phyloP scores from a whole-genome alignment of 2,797 vertebrate species.

The Bucorvus abyssinicus region DNA sequence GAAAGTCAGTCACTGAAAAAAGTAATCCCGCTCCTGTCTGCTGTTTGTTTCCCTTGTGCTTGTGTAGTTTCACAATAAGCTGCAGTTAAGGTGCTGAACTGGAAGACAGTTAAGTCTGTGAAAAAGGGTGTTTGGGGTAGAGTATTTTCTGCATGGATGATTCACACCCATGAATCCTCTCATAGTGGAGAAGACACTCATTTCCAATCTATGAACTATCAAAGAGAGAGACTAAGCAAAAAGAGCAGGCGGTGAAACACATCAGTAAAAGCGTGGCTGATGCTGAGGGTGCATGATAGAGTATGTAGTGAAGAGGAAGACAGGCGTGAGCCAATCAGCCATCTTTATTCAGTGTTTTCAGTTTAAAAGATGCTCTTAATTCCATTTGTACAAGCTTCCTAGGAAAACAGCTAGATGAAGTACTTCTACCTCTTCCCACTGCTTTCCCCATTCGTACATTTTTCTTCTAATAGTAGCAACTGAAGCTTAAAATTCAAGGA shows the following conservation, averaged over 20 bases:
- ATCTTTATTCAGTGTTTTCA: neutral
- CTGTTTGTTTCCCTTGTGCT: neutral
- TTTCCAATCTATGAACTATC: neutral
- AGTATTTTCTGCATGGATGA: neutral
- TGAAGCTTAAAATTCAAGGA: neutral
- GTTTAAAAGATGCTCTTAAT: neutral
- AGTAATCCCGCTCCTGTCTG: neutral
- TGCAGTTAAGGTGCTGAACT: neutral
- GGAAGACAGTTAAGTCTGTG: neutral
- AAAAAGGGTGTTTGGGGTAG: neutral
- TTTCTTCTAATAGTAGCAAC: neutral
- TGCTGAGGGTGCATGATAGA: neutral
- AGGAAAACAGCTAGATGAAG: neutral
- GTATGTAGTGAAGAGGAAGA: neutral
- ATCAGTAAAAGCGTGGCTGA: neutral
- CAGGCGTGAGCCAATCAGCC: neutral
- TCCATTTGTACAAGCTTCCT: neutral
- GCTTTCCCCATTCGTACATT: neutral
- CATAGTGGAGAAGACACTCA: neutral
- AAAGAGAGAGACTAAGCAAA: neutral
- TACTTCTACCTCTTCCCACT: neutral
- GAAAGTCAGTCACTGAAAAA: neutral
- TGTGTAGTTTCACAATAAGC: neutral
- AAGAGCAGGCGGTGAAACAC: neutral
- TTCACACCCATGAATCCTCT: fast-evolving